A percentile compares a stretch with the other conserved stretches of the same genome.
phyloP scores from a whole-genome alignment of 2,888 invertebrate genomes.

The Drosophila borealis region DNA sequence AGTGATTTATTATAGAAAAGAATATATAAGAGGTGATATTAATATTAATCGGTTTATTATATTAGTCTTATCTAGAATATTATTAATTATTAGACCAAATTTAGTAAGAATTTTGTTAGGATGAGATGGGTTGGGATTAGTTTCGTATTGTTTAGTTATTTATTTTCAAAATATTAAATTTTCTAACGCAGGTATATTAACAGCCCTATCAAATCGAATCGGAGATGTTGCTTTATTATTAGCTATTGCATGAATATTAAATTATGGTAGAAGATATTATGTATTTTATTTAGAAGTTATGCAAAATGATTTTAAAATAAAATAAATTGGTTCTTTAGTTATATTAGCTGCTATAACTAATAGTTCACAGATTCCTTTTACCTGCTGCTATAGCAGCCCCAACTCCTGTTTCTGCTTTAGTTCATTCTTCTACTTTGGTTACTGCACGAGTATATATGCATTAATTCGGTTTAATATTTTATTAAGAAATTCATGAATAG shows the following conservation, averaged over 20 bases:
- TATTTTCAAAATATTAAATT: slow-evolving; percentile 86
- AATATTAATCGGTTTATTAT: slow-evolving; percentile 88
- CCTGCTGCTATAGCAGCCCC: slow-evolving; percentile 91
- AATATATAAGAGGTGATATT: slow-evolving; percentile 89
- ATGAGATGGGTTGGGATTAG: slow-evolving; percentile 90
- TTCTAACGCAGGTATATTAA: slow-evolving; percentile 89
- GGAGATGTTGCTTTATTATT: slow-evolving; percentile 90
- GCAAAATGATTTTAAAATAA: slow-evolving; percentile 85
- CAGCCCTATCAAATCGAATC: slow-evolving; percentile 89
- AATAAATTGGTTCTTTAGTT: slow-evolving; percentile 85
- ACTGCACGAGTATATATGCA: slow-evolving; percentile 87
- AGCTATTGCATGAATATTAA: slow-evolving; percentile 87
- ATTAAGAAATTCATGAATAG: too few relatives aligned
- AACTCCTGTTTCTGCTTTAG: slow-evolving; percentile 26
- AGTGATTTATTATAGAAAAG: too few relatives aligned
- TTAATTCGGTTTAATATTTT: slow-evolving; percentile 4
- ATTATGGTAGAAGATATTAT: slow-evolving; percentile 87
- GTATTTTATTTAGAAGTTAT: slow-evolving; percentile 86
- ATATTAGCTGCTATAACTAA: slow-evolving; percentile 87
- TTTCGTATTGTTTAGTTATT: slow-evolving; percentile 89
- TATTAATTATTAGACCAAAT: too few relatives aligned
- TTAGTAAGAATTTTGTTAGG: slow-evolving; percentile 86
- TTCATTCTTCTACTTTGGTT: slow-evolving; percentile 87
- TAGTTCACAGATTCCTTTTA: slow-evolving; percentile 93
- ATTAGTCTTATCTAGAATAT: slow-evolving; percentile 88